phyloP scores from a whole-genome alignment of 2,888 invertebrate genomes.

The Parthenolecanium corni region DNA sequence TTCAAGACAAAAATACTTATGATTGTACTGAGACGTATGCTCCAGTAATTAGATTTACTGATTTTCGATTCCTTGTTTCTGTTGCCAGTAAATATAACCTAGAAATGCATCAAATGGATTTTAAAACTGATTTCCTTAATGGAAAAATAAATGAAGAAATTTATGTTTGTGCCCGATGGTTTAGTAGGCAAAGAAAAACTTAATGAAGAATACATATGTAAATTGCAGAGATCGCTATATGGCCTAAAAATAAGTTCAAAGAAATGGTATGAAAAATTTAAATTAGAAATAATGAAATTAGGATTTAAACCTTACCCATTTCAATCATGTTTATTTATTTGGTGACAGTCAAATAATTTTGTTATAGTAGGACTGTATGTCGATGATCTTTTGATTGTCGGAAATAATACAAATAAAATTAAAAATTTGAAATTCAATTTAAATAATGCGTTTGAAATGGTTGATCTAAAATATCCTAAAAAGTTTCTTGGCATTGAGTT shows the following conservation, averaged over 20 bases:
- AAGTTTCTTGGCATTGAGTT: constrained; percentile 6
- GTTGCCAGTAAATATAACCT: not conserved
- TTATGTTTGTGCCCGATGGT: constrained; percentile 22
- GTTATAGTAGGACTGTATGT: constrained; percentile 1
- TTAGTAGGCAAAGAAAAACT: not conserved
- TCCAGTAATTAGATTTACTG: constrained; percentile 17
- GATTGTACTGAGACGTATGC: constrained; percentile 15
- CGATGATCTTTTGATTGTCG: not conserved
- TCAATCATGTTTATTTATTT: not conserved
- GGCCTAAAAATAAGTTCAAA: constrained; percentile 20
- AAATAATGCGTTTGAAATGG: not conserved
- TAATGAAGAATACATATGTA: not conserved
- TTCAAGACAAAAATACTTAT: not conserved
- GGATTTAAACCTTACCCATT: not conserved
- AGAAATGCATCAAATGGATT: constrained; percentile 9
- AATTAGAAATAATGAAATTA: not conserved
- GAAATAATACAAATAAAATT: not conserved
- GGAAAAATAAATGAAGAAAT: constrained; percentile 8
- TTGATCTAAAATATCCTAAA: not conserved
- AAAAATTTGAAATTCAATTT: not conserved
- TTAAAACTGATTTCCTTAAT: constrained; percentile 25
- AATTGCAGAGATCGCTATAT: constrained; percentile 16
- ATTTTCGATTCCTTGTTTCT: constrained; percentile 1
- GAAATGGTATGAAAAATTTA: constrained; percentile 14
- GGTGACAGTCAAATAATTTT: not conserved